Base-by-base conservation (phyloP, 2,888 invertebrate species). In the Anaspis maculata region DNA sequence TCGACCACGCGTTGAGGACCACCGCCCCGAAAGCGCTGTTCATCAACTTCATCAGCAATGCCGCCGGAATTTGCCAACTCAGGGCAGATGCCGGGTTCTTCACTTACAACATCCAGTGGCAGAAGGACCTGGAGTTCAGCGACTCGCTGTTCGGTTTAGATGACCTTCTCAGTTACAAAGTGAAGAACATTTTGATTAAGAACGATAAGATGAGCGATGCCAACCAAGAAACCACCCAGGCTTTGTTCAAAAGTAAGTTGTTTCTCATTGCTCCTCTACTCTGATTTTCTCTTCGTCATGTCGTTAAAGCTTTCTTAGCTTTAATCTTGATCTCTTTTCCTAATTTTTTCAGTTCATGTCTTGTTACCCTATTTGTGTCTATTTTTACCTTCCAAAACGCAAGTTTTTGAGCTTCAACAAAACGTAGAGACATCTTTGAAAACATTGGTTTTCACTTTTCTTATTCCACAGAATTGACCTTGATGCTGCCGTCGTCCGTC, bases 181-280 rank as follows among this genome's bases (percentile, higher is more conserved):
- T 49, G 1, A 55, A 47, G 23, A 51, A 58, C 31, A 49, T 61
- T 19, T 43, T 52, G 11, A 45, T 63, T 11, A 62, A 57, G 38
- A 57, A 54, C 32, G 56, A 57, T 31, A 52, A 49, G 27, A 38
- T 51, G 13, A 48, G 42, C 15, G 59, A 60, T 29, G 38, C 48
- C 12, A 49, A 56, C 13, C 52, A 58, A 31, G 61, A 62, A 37
- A 53, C 52, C 13, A 44, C 52, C 1, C 60, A 61, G 34, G 56
- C 55, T 3, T 39, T 61, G 3, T 60, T 57, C 31, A 63, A 62
- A 48, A 64, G 65, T 65, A 59, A 52, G 48, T 44, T 11, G n/a
- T n/a, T n/a, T n/a, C n/a, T n/a, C 5, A 19, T 19, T 19, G 9
- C 19, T 6, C 19, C 19, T 10, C 12, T 11, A 5, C 13, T 32